Percentiles rank a stretch among this genome's conserved stretches.
Evolutionary conservation across 1,140 invertebrate genomes (phyloP).

Genomic region (Psilanteris sp.): DNA sequence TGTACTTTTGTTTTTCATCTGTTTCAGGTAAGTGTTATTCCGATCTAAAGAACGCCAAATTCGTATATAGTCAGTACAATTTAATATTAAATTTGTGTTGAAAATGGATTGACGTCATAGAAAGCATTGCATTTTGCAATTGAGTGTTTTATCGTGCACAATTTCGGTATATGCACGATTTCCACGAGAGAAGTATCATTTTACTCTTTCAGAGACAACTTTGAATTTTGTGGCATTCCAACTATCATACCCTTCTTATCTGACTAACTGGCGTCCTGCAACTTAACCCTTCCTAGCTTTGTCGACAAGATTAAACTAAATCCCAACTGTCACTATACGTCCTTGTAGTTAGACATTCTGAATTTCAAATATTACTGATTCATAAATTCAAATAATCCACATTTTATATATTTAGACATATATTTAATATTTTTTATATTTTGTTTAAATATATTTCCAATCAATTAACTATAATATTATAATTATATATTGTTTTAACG

Average conservation of each 20-base stretch:
- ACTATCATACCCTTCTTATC: conserved; percentile 73
- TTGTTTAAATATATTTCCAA: too few relatives aligned
- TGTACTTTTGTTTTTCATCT: conserved; percentile 48
- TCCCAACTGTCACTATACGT: conserved; percentile 37
- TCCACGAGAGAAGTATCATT: conserved; percentile 56
- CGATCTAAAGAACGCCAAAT: too few relatives aligned
- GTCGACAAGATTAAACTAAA: conserved; percentile 71
- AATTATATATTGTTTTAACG: too few relatives aligned
- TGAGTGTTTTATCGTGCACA: conserved; percentile 57
- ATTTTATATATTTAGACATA: too few relatives aligned
- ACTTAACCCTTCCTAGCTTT: conserved; percentile 75
- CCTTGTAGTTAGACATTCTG: conserved; percentile 6
- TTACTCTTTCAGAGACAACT: conserved; percentile 58
- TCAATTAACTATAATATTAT: too few relatives aligned
- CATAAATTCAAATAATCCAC: too few relatives aligned
- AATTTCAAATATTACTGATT: too few relatives aligned
- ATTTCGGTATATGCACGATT: conserved; percentile 51
- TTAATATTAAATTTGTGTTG: conserved; percentile 54
- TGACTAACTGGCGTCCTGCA: conserved; percentile 75
- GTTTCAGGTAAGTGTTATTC: conserved; percentile 67
- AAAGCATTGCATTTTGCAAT: conserved; percentile 40
- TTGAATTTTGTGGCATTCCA: conserved; percentile 72
- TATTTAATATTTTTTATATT: too few relatives aligned
- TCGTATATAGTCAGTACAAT: too few relatives aligned
- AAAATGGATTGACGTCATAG: conserved; percentile 51